Evolutionary conservation across 2,113 vertebrate genomes (phyloP).

Genomic region (Grammomys dolichurus): DNA sequence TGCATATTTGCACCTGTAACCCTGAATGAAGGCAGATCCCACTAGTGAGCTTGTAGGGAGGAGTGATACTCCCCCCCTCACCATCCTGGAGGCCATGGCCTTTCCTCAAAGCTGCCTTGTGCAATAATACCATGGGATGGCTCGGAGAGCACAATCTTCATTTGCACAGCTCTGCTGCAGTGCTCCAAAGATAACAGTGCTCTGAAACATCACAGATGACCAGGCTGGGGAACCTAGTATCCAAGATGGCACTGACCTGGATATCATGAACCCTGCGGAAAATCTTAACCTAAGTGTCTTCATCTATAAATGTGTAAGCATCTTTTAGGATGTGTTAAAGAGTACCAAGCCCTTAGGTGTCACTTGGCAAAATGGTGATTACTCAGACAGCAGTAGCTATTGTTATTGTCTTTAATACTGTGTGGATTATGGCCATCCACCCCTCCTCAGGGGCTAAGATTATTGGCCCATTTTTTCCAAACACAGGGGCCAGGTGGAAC

Average conservation of each 20-base stretch:
- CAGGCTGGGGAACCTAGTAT: background rate
- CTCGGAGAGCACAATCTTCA: background rate
- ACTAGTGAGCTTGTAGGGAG: background rate
- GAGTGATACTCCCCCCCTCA: rapidly evolving
- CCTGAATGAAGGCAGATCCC: background rate
- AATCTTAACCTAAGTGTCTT: background rate
- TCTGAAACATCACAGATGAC: background rate
- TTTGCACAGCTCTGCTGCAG: background rate
- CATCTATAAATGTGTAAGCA: background rate
- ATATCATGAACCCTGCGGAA: background rate
- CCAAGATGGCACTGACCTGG: background rate
- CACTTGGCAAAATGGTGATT: background rate
- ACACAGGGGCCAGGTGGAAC: too few relatives aligned
- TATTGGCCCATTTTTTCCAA: background rate
- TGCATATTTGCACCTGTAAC: too few relatives aligned
- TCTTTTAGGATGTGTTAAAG: background rate
- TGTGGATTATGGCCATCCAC: background rate
- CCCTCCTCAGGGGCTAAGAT: background rate
- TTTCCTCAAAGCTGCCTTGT: background rate
- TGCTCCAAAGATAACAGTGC: background rate
- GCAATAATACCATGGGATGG: background rate
- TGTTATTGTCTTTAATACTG: background rate
- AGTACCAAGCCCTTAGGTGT: background rate
- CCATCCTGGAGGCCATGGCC: background rate
- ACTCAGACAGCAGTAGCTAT: background rate